Base-by-base conservation (phyloP, 2,888 invertebrate genomes). In the Caradrina clavipalpis region DNA sequence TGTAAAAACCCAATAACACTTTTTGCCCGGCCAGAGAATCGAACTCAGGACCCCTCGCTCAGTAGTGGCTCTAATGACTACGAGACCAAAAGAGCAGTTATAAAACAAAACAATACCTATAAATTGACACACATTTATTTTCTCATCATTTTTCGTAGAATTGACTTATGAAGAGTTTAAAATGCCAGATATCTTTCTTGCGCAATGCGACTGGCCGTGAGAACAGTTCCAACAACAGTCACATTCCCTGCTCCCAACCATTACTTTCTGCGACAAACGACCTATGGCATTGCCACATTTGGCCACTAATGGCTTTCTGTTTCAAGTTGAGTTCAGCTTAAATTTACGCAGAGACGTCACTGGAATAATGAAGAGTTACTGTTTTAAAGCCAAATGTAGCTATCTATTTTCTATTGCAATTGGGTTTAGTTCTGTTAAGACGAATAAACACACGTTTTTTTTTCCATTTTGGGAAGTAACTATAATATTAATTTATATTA, bases 191-290 rank as follows among this genome's bases (percentile, higher is more conserved):
- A 15, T 17, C 1, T 53, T 57, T 31, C 5, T 22, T 42, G 26
- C 53, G 53, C 51, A 53, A 55, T 47, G 51, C 53, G 63, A 26
- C 49, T 35, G 35, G 0, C n/a, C 11, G 22, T 15, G 39, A 49
- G 47, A 49, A 57, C 53, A 60, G 66, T 56, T 59, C 53, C 22
- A 76, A 66, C 69, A 71, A 69, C 67, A 73, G 68, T 79, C 78
- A 76, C 73, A 83, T 83, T 78, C 76, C 69, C 64, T 62, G 26
- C 69, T 68, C 64, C 81, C 53, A 45, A 55, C 73, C 78, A 87
- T 87, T 82, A 87, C 74, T 83, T 85, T 77, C 67, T 45, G 73
- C 86, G 87, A 91, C 83, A 89, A 89, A 90, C 86, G 88, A 88
- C 31, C 86, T 87, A 78, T 49, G 31, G 58, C 60, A 68, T 81